Percentiles rank a stretch among this genome's conserved stretches.
These are phyloP conservation scores for Podocnemis expansa DNA, from an alignment of 2,113 vertebrate genomes.

Conservation along the genomic window DNA sequence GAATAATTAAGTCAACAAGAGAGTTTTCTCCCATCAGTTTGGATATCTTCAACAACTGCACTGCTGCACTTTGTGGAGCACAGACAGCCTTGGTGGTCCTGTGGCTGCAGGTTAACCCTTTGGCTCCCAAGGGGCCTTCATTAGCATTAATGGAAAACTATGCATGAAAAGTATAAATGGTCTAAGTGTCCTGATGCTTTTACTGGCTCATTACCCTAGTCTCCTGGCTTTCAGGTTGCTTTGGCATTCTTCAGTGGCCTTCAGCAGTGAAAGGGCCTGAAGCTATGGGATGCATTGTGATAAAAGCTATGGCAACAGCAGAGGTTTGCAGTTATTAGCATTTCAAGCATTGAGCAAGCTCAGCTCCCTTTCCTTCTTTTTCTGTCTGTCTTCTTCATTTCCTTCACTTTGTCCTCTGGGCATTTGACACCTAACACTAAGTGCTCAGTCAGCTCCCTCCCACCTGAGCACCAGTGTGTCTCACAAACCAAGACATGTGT, in stretches of 20 bases:
- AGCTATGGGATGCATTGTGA: slow-evolving; percentile 38
- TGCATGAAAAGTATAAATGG: background rate
- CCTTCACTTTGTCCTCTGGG: too few relatives aligned
- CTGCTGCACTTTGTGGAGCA: too few relatives aligned
- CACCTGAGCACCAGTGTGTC: too few relatives aligned
- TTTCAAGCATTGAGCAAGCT: slow-evolving; percentile 28
- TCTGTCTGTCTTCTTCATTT: background rate
- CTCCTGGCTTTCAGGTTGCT: slow-evolving; percentile 18
- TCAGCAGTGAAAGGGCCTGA: slow-evolving; percentile 41
- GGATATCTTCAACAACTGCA: too few relatives aligned
- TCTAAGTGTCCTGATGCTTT: background rate
- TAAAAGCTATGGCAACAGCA: slow-evolving; percentile 53
- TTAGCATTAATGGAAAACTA: background rate
- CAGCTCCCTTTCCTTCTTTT: background rate
- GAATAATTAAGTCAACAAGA: too few relatives aligned
- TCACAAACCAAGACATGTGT: too few relatives aligned
- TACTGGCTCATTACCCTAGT: slow-evolving; percentile 22
- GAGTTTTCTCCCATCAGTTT: too few relatives aligned
- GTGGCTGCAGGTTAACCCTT: background rate
- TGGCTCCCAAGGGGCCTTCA: background rate
- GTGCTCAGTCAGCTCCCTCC: too few relatives aligned
- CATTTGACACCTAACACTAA: too few relatives aligned
- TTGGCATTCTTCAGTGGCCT: slow-evolving; percentile 38
- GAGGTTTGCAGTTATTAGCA: slow-evolving; percentile 47
- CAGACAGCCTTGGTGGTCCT: background rate